phyloP scores from a whole-genome alignment of 2,113 vertebrate species.

The Rhabdornis inornatus region DNA sequence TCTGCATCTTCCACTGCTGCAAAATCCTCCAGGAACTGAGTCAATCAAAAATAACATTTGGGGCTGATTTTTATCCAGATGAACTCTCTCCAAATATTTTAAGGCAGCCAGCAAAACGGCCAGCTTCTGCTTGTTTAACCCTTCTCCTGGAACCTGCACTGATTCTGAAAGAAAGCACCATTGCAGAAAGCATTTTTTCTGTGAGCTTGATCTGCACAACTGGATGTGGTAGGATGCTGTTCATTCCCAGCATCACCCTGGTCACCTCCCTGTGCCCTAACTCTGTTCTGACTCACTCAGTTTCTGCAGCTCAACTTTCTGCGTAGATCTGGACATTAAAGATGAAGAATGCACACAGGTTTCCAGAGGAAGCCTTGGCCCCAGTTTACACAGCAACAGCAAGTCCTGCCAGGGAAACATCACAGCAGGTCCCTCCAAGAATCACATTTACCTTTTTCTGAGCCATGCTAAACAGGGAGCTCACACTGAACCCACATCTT shows the following conservation, averaged over 20 bases:
- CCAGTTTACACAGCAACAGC: background rate
- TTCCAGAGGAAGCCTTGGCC: background rate
- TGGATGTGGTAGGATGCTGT: background rate
- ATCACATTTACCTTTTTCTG: background rate
- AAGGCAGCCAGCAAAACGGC: background rate
- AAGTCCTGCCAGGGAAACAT: background rate
- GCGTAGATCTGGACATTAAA: accelerated
- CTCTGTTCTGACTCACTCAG: background rate
- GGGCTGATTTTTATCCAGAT: slow-evolving; percentile 30
- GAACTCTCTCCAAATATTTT: slow-evolving; percentile 35
- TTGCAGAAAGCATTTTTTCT: background rate
- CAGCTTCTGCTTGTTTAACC: background rate
- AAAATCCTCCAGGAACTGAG: slow-evolving; percentile 36
- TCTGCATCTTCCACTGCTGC: background rate
- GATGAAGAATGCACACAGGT: background rate
- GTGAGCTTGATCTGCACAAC: background rate
- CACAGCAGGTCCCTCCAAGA: background rate
- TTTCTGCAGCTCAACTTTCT: background rate
- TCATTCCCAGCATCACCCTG: background rate
- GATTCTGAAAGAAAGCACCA: background rate
- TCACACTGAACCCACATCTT: background rate
- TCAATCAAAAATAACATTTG: slow-evolving; percentile 32
- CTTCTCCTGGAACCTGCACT: background rate
- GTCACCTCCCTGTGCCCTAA: background rate
- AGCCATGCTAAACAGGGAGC: background rate